Evolutionary conservation across 2,888 invertebrate species (phyloP).

Genomic region (Cotesia congregata): DNA sequence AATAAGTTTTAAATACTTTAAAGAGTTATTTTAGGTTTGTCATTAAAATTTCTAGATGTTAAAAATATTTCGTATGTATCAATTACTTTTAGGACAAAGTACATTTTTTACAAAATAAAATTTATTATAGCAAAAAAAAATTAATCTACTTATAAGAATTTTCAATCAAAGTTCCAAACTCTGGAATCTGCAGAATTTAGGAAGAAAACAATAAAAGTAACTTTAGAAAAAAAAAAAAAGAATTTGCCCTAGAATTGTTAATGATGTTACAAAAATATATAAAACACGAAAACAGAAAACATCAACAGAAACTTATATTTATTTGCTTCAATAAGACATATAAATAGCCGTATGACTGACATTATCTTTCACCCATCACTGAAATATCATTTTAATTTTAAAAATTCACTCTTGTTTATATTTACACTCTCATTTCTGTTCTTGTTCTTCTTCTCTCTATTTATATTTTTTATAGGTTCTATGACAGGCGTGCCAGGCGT

Average conservation of each 20-base stretch:
- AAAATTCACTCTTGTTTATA: neutral
- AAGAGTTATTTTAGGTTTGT: too few species aligned
- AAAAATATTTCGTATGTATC: too few species aligned
- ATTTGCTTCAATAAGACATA: neutral
- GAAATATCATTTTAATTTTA: neutral
- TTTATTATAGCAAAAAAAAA: neutral
- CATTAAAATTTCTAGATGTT: too few species aligned
- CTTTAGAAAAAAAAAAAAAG: conserved; percentile 3
- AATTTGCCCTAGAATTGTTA: neutral
- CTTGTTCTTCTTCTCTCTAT: conserved; percentile 46
- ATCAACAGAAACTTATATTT: neutral
- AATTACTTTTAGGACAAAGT: too few species aligned
- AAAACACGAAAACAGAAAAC: neutral
- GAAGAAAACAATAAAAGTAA: neutral
- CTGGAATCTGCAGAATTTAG: neutral
- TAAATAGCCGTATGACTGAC: neutral
- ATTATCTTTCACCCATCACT: neutral
- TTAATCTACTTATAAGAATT: neutral
- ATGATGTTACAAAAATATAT: neutral
- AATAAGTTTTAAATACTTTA: too few species aligned
- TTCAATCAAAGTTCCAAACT: neutral
- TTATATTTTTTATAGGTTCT: conserved; percentile 75
- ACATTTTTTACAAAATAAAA: neutral
- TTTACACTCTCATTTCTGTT: neutral
- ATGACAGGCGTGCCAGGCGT: conserved; percentile 80